Evolutionary conservation across 2,888 invertebrate genomes (phyloP).

Genomic region (Tachina grossa): DNA sequence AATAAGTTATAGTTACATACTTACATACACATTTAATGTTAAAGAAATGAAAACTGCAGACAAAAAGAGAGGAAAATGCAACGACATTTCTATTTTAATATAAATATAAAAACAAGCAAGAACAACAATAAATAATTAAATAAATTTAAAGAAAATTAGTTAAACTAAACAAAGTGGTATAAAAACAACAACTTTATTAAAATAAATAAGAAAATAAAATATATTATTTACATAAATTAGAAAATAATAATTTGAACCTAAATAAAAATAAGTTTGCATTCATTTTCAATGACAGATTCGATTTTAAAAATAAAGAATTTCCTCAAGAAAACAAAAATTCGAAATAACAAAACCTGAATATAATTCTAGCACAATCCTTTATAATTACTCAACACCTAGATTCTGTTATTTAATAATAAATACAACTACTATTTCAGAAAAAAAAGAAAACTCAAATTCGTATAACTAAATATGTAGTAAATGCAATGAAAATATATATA

Average conservation of each 20-base stretch:
- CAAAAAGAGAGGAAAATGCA: slow-evolving; percentile 65
- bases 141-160: slow-evolving; percentile 66
- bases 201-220: slow-evolving; percentile 37
- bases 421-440: slow-evolving; percentile 3
- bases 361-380: slow-evolving; percentile 66
- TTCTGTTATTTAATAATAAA: slow-evolving; percentile 29
- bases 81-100: slow-evolving; percentile 69
- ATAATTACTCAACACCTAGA: slow-evolving; percentile 39
- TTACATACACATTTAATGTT: slow-evolving; percentile 38
- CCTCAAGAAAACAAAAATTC: slow-evolving; percentile 16
- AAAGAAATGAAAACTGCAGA: slow-evolving; percentile 47
- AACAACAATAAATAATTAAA: slow-evolving; percentile 70
- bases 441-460: slow-evolving; percentile 10
- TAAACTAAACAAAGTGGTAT: slow-evolving; percentile 64
- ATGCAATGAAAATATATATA: slow-evolving; percentile 51
- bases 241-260: slow-evolving; percentile 19
- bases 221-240: slow-evolving; percentile 49
- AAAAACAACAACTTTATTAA: slow-evolving; percentile 47
- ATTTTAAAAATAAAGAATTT: slow-evolving; percentile 41
- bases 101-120: slow-evolving; percentile 65
- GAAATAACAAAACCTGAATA: slow-evolving; percentile 49
- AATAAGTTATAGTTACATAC: slow-evolving; percentile 72
- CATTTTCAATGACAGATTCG: slow-evolving; percentile 39
- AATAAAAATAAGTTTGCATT: slow-evolving; percentile 62
- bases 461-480: slow-evolving; percentile 27